phyloP scores from a whole-genome alignment of 2,888 invertebrate genomes.

The Tachina lurida region DNA sequence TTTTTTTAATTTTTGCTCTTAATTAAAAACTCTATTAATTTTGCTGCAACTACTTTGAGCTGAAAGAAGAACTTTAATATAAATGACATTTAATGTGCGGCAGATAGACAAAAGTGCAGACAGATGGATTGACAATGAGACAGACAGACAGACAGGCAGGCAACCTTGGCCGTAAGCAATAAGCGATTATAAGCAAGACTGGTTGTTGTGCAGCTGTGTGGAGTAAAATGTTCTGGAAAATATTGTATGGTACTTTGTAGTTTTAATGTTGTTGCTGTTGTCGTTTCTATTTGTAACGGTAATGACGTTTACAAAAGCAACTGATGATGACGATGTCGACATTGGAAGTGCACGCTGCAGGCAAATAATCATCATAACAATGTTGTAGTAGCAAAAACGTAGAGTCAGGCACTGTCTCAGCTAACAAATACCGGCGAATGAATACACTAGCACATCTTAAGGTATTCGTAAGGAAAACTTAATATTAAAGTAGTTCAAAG shows the following conservation, averaged over 20 bases:
- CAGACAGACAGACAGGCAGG: background rate
- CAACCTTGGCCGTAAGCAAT: conserved; percentile 54
- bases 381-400: background rate
- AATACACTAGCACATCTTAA: conserved; percentile 1
- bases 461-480: background rate
- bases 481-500: background rate
- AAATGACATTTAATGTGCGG: conserved; percentile 59
- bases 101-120: background rate
- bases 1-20: background rate
- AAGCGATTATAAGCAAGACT: background rate
- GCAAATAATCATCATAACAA: conserved; percentile 44
- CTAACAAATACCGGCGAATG: conserved; percentile 8
- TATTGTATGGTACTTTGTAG: conserved; percentile 36
- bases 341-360: conserved; percentile 54
- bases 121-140: conserved; percentile 3
- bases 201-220: background rate
- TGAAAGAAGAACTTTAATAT: conserved; percentile 52
- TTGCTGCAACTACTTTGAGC: conserved; percentile 51
- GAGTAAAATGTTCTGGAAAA: background rate
- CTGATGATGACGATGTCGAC: conserved; percentile 41
- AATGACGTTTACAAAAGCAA: conserved; percentile 51
- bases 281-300: conserved; percentile 43
- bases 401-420: background rate
- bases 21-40: conserved; percentile 69
- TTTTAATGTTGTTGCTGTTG: conserved; percentile 38